phyloP scores from a whole-genome alignment of 2,113 vertebrate species.

The Conger conger region DNA sequence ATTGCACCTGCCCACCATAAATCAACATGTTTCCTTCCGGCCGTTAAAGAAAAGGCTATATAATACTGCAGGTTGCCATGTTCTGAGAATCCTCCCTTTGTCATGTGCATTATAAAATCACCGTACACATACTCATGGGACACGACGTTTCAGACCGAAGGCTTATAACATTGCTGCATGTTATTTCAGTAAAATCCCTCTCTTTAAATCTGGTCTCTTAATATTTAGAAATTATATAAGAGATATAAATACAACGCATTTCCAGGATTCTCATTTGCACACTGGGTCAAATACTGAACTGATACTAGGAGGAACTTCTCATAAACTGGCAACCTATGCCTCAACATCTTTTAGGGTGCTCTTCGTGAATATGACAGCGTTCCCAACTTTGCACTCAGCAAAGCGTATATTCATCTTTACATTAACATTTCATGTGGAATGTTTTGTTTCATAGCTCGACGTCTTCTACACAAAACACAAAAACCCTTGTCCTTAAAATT shows the following conservation, averaged over 20 bases:
- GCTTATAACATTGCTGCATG: slow-evolving; percentile 27
- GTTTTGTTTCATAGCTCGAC: neutral
- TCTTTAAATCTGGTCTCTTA: neutral
- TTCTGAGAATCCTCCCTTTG: slow-evolving; percentile 18
- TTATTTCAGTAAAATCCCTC: neutral
- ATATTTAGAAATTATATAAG: neutral
- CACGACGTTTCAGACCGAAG: slow-evolving; percentile 42
- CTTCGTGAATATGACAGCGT: neutral
- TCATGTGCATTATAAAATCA: slow-evolving; percentile 43
- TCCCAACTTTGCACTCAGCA: neutral
- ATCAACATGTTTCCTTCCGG: slow-evolving; percentile 39
- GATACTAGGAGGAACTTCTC: neutral
- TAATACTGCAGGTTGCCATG: slow-evolving; percentile 23
- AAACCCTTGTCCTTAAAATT: neutral
- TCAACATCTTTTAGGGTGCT: neutral
- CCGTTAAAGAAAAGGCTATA: slow-evolving; percentile 16
- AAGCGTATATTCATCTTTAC: neutral
- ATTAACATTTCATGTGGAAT: neutral
- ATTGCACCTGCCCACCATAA: slow-evolving; percentile 49
- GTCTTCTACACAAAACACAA: neutral
- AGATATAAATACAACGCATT: neutral
- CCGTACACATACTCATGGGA: slow-evolving; percentile 46
- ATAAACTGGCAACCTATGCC: neutral
- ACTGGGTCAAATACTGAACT: neutral
- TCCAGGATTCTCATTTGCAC: neutral